Percentiles rank a stretch among this genome's conserved stretches.
These are phyloP conservation scores for Syngnathus typhle DNA, from an alignment of 2,113 vertebrate genomes.

Conservation along the genomic window DNA sequence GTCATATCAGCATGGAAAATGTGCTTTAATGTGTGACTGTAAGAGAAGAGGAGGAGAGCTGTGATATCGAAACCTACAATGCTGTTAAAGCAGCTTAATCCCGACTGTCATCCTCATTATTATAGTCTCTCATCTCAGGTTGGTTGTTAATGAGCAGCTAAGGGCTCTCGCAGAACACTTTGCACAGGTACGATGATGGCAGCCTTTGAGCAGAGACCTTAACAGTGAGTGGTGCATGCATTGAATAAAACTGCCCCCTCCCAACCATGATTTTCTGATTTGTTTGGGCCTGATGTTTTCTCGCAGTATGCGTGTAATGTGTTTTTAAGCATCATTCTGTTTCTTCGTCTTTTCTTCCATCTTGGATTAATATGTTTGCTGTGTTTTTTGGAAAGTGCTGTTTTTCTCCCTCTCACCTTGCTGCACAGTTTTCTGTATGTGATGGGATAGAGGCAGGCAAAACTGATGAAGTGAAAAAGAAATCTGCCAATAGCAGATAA, in stretches of 20 bases:
- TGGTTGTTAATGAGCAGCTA: conserved; percentile 52
- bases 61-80: conserved; percentile 37
- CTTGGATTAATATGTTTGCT: conserved; percentile 33
- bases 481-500: too few relatives aligned
- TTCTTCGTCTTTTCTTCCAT: conserved; percentile 31
- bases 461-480: too few relatives aligned
- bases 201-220: conserved; percentile 24
- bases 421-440: conserved; percentile 37
- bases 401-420: conserved; percentile 14
- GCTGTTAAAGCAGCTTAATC: conserved; percentile 51
- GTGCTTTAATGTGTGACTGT: conserved; percentile 34
- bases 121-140: conserved; percentile 48
- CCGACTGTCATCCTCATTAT: conserved; percentile 49
- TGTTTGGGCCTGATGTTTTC: conserved; percentile 35
- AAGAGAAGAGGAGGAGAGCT: conserved; percentile 18
- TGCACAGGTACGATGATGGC: conserved; percentile 41
- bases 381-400: conserved; percentile 39
- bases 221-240: conserved; percentile 5
- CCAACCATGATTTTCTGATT: conserved; percentile 7
- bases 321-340: conserved; percentile 33
- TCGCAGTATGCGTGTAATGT: conserved; percentile 10
- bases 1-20: conserved; percentile 28
- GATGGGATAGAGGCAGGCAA: too few relatives aligned
- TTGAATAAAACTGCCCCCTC: conserved; percentile 14
- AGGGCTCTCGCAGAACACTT: conserved; percentile 44